Conservation (phyloP, 2,888 invertebrate genomes). For the Xanthostigma xanthostigma region DNA sequence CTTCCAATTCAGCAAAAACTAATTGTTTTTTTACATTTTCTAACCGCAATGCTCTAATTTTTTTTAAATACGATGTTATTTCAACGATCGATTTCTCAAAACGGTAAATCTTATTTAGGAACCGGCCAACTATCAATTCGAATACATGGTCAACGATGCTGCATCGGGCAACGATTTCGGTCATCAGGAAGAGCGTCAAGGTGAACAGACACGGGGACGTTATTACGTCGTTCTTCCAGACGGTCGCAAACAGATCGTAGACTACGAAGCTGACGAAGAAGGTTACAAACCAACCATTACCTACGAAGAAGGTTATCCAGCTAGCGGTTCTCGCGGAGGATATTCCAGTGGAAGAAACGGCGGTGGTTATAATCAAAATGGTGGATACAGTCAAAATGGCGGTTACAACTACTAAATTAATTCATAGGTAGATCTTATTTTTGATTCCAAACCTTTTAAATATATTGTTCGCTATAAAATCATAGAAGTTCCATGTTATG, state of each 20-base stretch:
- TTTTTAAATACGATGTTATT: neutral
- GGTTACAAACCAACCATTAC: conserved; percentile 53
- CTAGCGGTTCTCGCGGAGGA: conserved; percentile 23
- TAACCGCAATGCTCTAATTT: neutral
- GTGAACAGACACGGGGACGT: conserved; percentile 43
- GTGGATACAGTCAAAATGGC: conserved; percentile 5
- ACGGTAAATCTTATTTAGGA: conserved; percentile 27
- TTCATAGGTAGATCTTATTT: too few relatives aligned
- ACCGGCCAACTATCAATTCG: conserved; percentile 53
- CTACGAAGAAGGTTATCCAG: conserved; percentile 37
- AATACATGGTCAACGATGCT: conserved; percentile 50
- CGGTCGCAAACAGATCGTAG: conserved; percentile 51
- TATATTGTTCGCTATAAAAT: too few relatives aligned
- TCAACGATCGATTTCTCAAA: neutral
- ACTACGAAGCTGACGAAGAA: conserved; percentile 51
- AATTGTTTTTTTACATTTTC: neutral
- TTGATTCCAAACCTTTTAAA: too few relatives aligned
- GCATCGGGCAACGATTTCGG: conserved; percentile 50
- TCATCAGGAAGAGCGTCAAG: conserved; percentile 46
- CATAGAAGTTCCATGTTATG: too few relatives aligned
- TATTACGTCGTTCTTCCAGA: conserved; percentile 53
- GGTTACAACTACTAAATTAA: conserved; percentile 8
- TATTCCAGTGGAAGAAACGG: conserved; percentile 14
- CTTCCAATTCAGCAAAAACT: neutral
- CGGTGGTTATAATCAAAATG: conserved; percentile 7